Evolutionary conservation across 2,797 vertebrate genomes (phyloP).

Genomic region (Arrhamphus sclerolepis): DNA sequence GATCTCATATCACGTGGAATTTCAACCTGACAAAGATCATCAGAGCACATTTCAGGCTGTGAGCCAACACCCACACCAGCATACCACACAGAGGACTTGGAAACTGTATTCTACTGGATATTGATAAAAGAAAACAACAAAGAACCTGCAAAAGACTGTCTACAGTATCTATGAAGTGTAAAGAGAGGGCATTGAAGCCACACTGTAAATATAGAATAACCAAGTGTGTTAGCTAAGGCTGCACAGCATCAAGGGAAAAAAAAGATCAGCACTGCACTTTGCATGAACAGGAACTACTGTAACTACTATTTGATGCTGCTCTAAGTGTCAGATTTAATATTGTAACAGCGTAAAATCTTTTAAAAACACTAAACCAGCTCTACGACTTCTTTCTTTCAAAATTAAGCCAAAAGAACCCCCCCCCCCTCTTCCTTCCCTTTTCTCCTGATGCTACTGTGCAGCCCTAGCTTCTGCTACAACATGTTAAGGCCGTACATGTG

Average conservation of each 20-base stretch:
- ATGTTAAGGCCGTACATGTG: slow-evolving; percentile 68
- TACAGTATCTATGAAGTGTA: slow-evolving; percentile 71
- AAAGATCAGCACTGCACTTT: too few relatives aligned
- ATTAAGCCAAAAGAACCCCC: too few relatives aligned
- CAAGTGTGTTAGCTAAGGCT: slow-evolving; percentile 68
- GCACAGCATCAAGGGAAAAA: slow-evolving; percentile 43
- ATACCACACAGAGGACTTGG: slow-evolving; percentile 58
- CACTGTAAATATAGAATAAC: slow-evolving; percentile 76
- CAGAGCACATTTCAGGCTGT: slow-evolving; percentile 47
- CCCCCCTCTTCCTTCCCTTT: too few relatives aligned
- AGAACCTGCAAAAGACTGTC: slow-evolving; percentile 63
- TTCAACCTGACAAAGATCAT: slow-evolving; percentile 53
- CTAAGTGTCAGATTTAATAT: slow-evolving; percentile 10
- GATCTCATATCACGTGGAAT: slow-evolving; percentile 14
- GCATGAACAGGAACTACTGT: too few relatives aligned
- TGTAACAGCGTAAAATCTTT: slow-evolving; percentile 1
- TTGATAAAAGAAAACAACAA: slow-evolving; percentile 44
- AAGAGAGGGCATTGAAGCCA: slow-evolving; percentile 74
- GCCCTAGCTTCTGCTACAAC: slow-evolving; percentile 68
- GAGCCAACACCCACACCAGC: slow-evolving; percentile 59
- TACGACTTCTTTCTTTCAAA: too few relatives aligned
- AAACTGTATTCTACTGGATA: slow-evolving; percentile 63
- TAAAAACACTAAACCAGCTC: too few relatives aligned
- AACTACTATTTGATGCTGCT: too few relatives aligned
- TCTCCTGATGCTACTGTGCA: slow-evolving; percentile 41